These are phyloP conservation scores for Dolichopus griseipennis DNA, from an alignment of 2,888 invertebrate species.

Conservation along the genomic window DNA sequence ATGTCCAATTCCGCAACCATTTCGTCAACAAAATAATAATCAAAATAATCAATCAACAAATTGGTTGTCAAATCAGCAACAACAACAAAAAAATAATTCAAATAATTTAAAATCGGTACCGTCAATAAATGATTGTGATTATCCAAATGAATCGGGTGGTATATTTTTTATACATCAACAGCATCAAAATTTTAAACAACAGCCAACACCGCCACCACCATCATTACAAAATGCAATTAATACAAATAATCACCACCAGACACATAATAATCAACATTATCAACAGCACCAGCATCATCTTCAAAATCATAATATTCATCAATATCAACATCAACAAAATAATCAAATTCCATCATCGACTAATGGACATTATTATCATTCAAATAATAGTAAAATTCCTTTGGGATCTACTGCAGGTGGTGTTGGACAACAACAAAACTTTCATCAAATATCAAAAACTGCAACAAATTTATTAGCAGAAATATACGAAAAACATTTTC, in stretches of 20 bases:
- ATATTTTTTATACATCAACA: neutral
- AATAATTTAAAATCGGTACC: neutral
- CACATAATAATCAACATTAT: neutral
- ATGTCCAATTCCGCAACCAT: neutral
- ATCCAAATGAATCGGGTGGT: neutral
- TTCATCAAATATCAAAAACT: conserved; percentile 37
- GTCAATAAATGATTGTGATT: neutral
- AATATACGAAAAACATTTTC: conserved; percentile 37
- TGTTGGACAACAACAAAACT: conserved; percentile 26
- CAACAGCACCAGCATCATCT: neutral
- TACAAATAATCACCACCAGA: neutral
- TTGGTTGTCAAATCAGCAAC: neutral
- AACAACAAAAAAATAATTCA: neutral
- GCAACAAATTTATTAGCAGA: conserved; percentile 35
- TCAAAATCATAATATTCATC: neutral
- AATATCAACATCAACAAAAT: neutral
- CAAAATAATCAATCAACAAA: neutral
- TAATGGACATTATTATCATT: neutral
- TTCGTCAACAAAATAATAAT: conserved; percentile 6
- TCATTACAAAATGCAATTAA: conserved; percentile 6
- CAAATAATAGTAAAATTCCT: conserved; percentile 1
- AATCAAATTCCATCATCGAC: neutral
- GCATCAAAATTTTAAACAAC: neutral
- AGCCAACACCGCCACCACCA: neutral
- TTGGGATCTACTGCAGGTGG: neutral